Percentiles rank a stretch among this genome's conserved stretches.
phyloP scores from a whole-genome alignment of 2,113 vertebrate species.

The Solea solea region DNA sequence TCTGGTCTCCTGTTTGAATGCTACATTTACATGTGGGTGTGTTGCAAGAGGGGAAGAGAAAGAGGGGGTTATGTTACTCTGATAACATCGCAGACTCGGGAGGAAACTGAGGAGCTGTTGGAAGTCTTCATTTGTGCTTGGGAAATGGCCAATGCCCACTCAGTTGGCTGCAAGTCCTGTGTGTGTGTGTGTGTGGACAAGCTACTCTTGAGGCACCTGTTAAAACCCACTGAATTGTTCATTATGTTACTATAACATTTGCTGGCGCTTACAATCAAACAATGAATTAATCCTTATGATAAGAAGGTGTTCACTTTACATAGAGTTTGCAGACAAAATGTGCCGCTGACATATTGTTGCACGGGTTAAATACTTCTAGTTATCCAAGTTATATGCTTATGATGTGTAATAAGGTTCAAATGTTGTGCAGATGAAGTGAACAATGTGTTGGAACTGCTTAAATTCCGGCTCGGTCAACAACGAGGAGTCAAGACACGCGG shows the following conservation, averaged over 20 bases:
- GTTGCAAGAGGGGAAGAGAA: neutral
- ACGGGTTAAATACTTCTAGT: conserved; percentile 1
- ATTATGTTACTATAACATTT: conserved; percentile 36
- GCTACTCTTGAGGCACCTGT: conserved; percentile 30
- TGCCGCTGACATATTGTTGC: conserved; percentile 25
- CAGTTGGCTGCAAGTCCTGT: conserved; percentile 28
- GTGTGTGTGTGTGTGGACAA: conserved; percentile 5
- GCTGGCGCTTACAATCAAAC: conserved; percentile 16
- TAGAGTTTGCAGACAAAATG: conserved; percentile 16
- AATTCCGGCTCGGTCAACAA: no score
- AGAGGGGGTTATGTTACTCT: conserved; percentile 25
- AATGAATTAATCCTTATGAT: conserved; percentile 36
- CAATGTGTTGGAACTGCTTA: no score
- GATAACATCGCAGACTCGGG: conserved; percentile 57
- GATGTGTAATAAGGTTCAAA: neutral
- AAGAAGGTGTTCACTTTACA: conserved; percentile 24
- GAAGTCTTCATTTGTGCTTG: conserved; percentile 70
- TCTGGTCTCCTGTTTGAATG: neutral
- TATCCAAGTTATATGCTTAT: conserved; percentile 7
- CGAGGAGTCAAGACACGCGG: no score
- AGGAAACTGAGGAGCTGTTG: conserved; percentile 48
- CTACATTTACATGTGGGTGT: neutral
- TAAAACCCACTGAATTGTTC: conserved; percentile 24
- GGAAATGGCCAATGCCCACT: conserved; percentile 54
- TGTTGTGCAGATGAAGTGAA: neutral